Conservation (phyloP, 2,113 vertebrate species). For the Apaloderma vittatum region DNA sequence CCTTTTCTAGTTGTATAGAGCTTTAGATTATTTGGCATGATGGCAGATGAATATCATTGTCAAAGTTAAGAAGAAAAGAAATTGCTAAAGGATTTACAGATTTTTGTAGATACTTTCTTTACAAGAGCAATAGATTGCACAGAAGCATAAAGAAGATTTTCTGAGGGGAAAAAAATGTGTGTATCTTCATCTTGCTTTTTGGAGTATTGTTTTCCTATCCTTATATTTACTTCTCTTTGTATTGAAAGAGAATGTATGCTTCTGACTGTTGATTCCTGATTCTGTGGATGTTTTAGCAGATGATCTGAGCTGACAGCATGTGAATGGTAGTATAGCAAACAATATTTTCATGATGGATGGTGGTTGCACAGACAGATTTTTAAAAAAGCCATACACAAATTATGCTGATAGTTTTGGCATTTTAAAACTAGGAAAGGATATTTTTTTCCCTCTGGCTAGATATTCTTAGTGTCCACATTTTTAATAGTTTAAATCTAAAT, state of each 20-base stretch:
- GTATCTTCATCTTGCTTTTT: not conserved
- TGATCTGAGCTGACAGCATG: not conserved
- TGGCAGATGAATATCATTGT: not conserved
- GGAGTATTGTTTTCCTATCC: not conserved
- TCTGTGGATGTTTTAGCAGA: not conserved
- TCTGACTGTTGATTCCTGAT: not conserved
- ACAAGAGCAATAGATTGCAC: not conserved
- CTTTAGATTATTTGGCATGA: not conserved
- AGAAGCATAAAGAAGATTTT: not conserved
- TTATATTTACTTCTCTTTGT: not conserved
- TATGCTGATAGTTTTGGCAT: not conserved
- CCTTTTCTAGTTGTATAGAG: not conserved
- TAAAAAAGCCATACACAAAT: not conserved
- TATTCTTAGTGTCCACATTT: not conserved
- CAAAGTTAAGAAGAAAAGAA: not conserved
- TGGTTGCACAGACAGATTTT: not conserved
- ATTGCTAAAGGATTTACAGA: not conserved
- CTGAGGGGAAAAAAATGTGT: fast-evolving
- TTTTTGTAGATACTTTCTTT: not conserved
- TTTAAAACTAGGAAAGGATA: not conserved
- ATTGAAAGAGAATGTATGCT: not conserved
- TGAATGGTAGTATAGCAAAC: not conserved
- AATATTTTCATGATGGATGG: not conserved
- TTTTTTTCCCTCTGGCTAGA: not conserved
- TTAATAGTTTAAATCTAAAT: not conserved